Conservation (phyloP, 2,113 vertebrate genomes). For the Malurus alboscapulatus region DNA sequence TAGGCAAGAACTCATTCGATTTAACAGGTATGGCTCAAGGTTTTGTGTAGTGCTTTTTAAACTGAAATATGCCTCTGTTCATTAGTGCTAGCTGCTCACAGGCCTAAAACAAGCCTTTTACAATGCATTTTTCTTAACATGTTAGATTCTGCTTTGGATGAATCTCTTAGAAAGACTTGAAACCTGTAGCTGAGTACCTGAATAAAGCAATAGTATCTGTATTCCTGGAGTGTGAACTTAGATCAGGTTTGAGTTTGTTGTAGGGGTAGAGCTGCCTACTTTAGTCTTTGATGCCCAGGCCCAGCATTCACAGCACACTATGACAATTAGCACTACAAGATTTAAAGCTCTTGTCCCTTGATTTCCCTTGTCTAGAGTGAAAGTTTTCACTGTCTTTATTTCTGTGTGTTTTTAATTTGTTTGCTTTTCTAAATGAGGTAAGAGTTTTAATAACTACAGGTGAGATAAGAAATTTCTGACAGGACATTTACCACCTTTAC, state of each 20-base stretch:
- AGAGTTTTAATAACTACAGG: not conserved
- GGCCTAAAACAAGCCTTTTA: not conserved
- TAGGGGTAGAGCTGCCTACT: not conserved
- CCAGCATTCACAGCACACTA: not conserved
- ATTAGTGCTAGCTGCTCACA: not conserved
- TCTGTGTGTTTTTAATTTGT: not conserved
- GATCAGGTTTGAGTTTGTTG: not conserved
- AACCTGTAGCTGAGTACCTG: not conserved
- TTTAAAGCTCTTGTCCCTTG: not conserved
- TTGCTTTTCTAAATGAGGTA: not conserved
- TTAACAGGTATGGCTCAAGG: slow-evolving; percentile 82
- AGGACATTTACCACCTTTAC: not conserved
- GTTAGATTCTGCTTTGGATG: not conserved
- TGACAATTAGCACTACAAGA: not conserved
- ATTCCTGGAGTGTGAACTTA: not conserved
- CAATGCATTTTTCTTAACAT: not conserved
- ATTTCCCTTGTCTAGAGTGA: not conserved
- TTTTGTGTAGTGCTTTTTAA: not conserved
- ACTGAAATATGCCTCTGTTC: not conserved
- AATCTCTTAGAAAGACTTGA: not conserved
- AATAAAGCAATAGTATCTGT: not conserved
- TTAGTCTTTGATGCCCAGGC: not conserved
- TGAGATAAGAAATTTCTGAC: not conserved
- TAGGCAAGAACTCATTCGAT: slow-evolving; percentile 88
- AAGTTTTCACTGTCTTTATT: not conserved